Evolutionary conservation across 2,113 vertebrate species (phyloP), one percentile per base, ranked within the genome.

Genomic region (Microcebus ravelobensis): DNA sequence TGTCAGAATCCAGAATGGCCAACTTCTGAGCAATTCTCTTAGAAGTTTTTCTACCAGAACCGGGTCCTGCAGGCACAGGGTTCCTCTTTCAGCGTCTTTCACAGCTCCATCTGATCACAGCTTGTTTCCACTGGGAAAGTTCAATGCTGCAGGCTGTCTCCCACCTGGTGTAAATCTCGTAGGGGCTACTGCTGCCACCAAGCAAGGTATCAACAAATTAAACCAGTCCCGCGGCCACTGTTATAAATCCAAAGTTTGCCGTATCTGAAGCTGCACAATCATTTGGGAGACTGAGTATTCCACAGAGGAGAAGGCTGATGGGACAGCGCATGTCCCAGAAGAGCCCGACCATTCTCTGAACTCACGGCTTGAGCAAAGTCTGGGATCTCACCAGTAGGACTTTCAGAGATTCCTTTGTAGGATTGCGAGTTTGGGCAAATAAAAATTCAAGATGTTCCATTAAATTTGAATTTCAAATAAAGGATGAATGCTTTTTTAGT

Each of bases 111-210:
- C 31, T 6, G 59, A 50, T 57, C 71, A 10, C 39, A 67, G n/a
- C 45, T 85, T 63, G n/a, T n/a, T 77, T 55, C 50, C n/a, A 9
- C 31, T 61, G 88, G 63, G 93, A 77, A 96, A 71, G 6, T 34
- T 92, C 25, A 6, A 27, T 80, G 92, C 92, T 81, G 42, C 45
- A 71, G 70, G 59, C 71, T 50, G 42, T 52, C 52, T 94, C 80
- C 79, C 67, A 67, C 71, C 31, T 70, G 31, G 39, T 25, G 1
- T 13, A 23, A 13, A 8, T 86, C 95, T 86, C 94, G 59, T 57
- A 87, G 96, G 98, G 95, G 91, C 76, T 93, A 83, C 71, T 96
- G 48, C 97, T 96, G 97, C 98, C 97, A 97, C 91, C 97, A 90
- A 90, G 95, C 97, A 98, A 97, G 98, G 73, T 88, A 55, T 23